Evolutionary conservation across 1,140 invertebrate species (phyloP).

Genomic region (Mactra quadrangularis): DNA sequence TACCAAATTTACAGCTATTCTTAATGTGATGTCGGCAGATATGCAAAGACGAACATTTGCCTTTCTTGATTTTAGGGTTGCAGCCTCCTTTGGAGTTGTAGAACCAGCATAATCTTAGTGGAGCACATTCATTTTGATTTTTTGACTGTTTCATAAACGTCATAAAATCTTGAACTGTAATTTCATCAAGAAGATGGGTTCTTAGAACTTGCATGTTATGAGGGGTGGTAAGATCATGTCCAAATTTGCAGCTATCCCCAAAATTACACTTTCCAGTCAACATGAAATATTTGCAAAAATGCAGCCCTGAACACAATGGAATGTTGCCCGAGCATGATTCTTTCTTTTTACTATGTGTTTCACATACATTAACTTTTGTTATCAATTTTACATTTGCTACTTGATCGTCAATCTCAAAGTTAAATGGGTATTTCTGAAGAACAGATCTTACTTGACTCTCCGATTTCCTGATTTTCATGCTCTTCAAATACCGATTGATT

Average conservation of each 20-base stretch:
- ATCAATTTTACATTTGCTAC: no score
- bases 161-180: conserved; percentile 1
- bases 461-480: no score
- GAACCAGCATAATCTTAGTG: conserved; percentile 42
- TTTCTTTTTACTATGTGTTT: conserved; percentile 35
- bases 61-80: neutral
- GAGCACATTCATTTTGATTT: neutral
- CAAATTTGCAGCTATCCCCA: conserved; percentile 23
- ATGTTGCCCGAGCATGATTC: conserved; percentile 23
- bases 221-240: conserved; percentile 35
- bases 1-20: conserved; percentile 28
- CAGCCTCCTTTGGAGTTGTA: conserved; percentile 44
- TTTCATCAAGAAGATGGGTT: conserved; percentile 15
- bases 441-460: no score
- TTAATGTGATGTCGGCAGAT: conserved; percentile 41
- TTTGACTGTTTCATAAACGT: no score
- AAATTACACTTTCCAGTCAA: conserved; percentile 40
- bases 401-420: no score
- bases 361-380: neutral
- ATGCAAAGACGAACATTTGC: conserved; percentile 34
- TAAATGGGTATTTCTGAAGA: no score
- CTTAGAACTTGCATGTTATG: conserved; percentile 42
- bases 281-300: conserved; percentile 52
- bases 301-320: conserved; percentile 41
- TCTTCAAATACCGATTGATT: no score